phyloP scores from a whole-genome alignment of 1,140 invertebrate genomes.

The Bombus fervidus region DNA sequence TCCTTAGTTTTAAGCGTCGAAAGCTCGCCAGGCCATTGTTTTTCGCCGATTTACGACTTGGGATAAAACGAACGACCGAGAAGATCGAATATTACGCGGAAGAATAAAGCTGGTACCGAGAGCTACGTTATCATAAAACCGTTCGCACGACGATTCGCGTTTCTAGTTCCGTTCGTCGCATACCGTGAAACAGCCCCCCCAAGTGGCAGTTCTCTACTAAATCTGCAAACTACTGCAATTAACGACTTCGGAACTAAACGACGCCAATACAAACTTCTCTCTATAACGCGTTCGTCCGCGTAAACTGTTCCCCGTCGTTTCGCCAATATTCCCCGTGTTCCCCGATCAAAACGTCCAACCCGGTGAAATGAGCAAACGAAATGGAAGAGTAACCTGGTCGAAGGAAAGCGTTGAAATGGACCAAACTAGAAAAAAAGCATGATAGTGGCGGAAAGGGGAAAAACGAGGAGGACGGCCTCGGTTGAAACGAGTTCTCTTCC shows the following conservation, averaged over 20 bases:
- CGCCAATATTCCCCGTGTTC: not conserved
- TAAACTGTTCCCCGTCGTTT: constrained; percentile 5
- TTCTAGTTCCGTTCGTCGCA: not conserved
- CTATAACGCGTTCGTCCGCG: not conserved
- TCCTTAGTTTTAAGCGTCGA: not conserved
- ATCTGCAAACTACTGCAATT: constrained; percentile 38
- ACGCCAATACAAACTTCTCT: constrained; percentile 18
- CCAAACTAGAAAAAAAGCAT: no score
- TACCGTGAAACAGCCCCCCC: not conserved
- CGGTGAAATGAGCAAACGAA: not conserved
- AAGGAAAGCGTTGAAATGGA: not conserved
- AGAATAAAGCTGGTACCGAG: not conserved
- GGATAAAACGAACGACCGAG: not conserved
- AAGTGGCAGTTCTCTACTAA: constrained; percentile 32
- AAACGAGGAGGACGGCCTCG: not conserved
- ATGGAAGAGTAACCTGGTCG: not conserved
- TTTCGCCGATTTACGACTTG: not conserved
- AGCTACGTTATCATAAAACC: not conserved
- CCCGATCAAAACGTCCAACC: not conserved
- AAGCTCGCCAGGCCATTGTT: not conserved
- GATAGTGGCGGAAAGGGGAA: not conserved
- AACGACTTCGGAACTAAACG: constrained; percentile 25
- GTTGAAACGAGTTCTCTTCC: not conserved
- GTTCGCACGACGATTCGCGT: not conserved
- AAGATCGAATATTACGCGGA: not conserved